phyloP scores from a whole-genome alignment of 2,888 invertebrate species.

The Steromphala cineraria region DNA sequence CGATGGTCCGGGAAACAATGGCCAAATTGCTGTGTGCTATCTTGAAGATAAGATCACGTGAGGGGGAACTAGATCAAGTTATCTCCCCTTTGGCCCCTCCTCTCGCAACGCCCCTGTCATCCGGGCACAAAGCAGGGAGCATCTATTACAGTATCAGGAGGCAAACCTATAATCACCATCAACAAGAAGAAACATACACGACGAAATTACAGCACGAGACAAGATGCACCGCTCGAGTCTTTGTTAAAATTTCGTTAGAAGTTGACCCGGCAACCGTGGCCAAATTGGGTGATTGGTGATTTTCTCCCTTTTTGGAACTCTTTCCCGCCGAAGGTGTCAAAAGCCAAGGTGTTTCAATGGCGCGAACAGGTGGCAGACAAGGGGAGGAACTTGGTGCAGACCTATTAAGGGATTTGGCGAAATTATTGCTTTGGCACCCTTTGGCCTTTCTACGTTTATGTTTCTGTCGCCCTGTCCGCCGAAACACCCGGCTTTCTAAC shows the following conservation, averaged over 20 bases:
- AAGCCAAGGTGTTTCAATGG: constrained; percentile 12
- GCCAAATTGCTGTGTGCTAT: background rate
- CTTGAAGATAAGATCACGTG: constrained; percentile 1
- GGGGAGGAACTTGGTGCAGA: constrained; percentile 6
- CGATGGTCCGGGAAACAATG: background rate
- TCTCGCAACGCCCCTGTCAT: constrained; percentile 4
- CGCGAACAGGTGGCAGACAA: constrained; percentile 14
- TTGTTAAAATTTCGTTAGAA: constrained; percentile 1
- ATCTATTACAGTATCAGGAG: background rate
- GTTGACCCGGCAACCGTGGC: constrained; percentile 10
- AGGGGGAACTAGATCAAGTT: background rate
- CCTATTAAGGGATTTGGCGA: constrained; percentile 4
- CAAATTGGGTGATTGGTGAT: constrained; percentile 15
- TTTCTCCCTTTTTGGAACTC: constrained; percentile 7
- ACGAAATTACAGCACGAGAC: background rate
- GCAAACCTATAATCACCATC: constrained; percentile 2
- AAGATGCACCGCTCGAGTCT: background rate
- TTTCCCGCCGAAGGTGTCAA: constrained; percentile 14
- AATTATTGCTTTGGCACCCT: constrained; percentile 16
- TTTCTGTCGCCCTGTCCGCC: background rate
- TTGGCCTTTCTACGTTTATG: background rate
- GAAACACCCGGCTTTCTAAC: background rate
- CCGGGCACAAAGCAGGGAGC: background rate
- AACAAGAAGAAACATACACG: background rate
- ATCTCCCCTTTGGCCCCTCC: background rate